Evolutionary conservation across 2,113 vertebrate genomes (phyloP).

Genomic region (Megaceryle maxima): DNA sequence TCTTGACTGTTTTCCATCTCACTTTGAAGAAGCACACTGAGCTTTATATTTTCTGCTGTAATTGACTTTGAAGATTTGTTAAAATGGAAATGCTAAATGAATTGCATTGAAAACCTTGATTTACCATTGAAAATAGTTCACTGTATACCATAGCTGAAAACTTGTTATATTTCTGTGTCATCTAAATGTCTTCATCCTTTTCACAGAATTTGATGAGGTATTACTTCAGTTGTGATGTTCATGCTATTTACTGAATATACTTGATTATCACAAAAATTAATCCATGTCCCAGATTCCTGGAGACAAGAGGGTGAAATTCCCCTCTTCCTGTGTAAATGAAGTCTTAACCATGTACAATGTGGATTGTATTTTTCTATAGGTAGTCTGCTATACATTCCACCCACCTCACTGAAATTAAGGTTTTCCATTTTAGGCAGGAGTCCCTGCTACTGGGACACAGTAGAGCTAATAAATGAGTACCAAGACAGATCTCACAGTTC

Average conservation of each 20-base stretch:
- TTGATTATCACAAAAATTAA: background rate
- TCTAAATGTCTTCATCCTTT: constrained; percentile 20
- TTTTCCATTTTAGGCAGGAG: background rate
- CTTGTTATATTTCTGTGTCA: background rate
- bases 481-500: background rate
- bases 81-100: constrained; percentile 31
- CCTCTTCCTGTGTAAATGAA: background rate
- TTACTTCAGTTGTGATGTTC: background rate
- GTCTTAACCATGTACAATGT: background rate
- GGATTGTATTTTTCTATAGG: background rate
- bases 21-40: background rate
- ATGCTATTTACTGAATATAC: background rate
- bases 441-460: background rate
- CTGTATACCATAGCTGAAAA: background rate
- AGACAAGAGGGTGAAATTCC: background rate
- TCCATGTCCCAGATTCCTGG: background rate
- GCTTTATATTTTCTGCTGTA: background rate
- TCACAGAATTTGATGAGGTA: background rate
- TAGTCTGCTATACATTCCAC: background rate
- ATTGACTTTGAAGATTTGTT: constrained; percentile 18
- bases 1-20: background rate
- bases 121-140: constrained; percentile 30
- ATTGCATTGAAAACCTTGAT: constrained; percentile 34
- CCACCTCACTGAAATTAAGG: background rate
- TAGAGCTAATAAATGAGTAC: background rate